Base-by-base conservation (phyloP, 2,888 invertebrate species). In the Caenorhabditis japonica region DNA sequence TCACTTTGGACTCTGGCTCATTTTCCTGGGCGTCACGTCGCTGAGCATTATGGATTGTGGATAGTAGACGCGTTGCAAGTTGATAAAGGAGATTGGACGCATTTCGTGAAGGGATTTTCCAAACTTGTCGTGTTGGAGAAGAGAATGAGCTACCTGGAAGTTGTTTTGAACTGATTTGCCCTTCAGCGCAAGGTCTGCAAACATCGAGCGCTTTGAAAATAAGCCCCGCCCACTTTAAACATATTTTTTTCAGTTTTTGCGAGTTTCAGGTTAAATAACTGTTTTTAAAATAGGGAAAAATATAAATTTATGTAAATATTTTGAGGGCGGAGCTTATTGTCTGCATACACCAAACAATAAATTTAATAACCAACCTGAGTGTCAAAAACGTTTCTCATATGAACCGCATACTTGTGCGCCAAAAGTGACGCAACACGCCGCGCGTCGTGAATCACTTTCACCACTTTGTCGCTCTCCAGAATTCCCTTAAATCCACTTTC, bases 21-120 rank as follows among this genome's bases (percentile, higher is more conserved):
- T 77, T 64, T 87, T 96, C 89, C 94, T 92, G 0, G 94, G 94
- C 89, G 95, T 95, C 86, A 94, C 93, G 49, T 94, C 94, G 86
- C 93, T 93, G 88, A 95, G 94, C 76, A 92, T 91, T 89, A 94
- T 93, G 89, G 95, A 95, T 49, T 87, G 87, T 10, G 87, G 87
- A 61, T 85, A 85, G 70, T 88, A 87, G 51, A 87, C 83, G 21
- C 87, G 76, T 69, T 87, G 87, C 59, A 97, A 90, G 58, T 94
- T 93, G 90, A 94, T 94, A 66, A 96, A 90, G 82, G 94, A 94
- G 49, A 95, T 92, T 88, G 94, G 94, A 89, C 95, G 95, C 56
- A 94, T 94, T 90, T 96, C 96, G 88, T 95, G 94, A 53, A 95
- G 94, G 34, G 95, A 94, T 84, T 94, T 93, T 73, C 92, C 92